Conservation (phyloP, 2,113 vertebrate species). For the Micronycteris hirsuta region DNA sequence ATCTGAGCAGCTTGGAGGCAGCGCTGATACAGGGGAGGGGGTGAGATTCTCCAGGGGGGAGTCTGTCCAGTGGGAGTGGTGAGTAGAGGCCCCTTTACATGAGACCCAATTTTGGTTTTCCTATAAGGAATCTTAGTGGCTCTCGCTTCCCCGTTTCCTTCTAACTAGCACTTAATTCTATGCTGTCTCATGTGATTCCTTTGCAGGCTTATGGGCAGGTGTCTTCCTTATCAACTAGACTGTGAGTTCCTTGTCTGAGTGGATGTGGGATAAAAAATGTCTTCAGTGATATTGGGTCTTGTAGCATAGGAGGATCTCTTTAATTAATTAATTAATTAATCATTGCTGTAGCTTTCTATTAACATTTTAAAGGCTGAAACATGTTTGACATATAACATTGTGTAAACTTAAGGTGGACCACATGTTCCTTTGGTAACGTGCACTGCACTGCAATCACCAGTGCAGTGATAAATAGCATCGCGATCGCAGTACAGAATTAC, state of each 20-base stretch:
- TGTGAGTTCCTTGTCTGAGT: fast-evolving
- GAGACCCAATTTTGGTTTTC: not conserved
- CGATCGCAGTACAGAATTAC: not conserved
- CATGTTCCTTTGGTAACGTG: not conserved
- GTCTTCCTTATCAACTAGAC: not conserved
- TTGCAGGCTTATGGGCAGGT: too few species aligned
- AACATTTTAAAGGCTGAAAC: not conserved
- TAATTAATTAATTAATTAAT: not conserved
- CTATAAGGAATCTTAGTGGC: not conserved
- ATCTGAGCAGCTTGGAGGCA: not conserved
- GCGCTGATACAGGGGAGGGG: not conserved
- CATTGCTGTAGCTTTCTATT: not conserved
- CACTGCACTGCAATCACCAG: not conserved
- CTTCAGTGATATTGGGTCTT: not conserved
- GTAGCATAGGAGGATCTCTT: not conserved
- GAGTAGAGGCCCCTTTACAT: fast-evolving
- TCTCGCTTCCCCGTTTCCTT: not conserved
- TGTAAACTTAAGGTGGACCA: not conserved
- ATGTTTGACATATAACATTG: not conserved
- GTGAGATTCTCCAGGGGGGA: not conserved
- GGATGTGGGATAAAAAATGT: too few species aligned
- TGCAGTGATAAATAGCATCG: not conserved
- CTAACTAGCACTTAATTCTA: not conserved
- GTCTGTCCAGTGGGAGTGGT: not conserved
- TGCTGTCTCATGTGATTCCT: not conserved